Percentiles rank a stretch among this genome's conserved stretches.
phyloP scores from a whole-genome alignment of 2,113 vertebrate genomes.

The Synchiropus splendidus region DNA sequence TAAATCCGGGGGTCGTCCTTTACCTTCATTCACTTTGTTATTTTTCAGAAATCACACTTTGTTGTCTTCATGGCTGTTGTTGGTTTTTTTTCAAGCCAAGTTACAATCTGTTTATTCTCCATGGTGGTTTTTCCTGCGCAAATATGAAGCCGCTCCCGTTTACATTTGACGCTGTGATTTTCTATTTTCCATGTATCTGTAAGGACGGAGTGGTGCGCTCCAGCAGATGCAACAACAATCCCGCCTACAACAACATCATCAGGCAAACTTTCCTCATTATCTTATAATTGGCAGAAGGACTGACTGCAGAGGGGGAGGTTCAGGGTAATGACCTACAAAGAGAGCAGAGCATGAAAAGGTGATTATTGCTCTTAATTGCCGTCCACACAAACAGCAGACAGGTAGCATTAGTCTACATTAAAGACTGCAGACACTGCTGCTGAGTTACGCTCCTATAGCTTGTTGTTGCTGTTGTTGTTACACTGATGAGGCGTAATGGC shows the following conservation, averaged over 20 bases:
- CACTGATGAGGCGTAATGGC: conserved; percentile 24
- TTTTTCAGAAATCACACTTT: background rate
- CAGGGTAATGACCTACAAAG: conserved; percentile 59
- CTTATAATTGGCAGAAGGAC: conserved; percentile 4
- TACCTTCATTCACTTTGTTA: conserved; percentile 14
- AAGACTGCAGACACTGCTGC: conserved; percentile 70
- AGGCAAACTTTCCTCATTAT: conserved; percentile 32
- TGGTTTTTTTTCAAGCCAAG: too few species aligned
- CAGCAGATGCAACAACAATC: conserved; percentile 1
- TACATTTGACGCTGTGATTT: too few species aligned
- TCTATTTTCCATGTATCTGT: conserved; percentile 1
- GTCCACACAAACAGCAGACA: conserved; percentile 72
- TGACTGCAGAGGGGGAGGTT: background rate
- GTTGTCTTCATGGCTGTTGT: too few species aligned
- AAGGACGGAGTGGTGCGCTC: conserved; percentile 5
- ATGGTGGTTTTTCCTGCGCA: too few species aligned
- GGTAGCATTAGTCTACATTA: conserved; percentile 92
- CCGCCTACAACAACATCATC: conserved; percentile 12
- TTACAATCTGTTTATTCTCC: too few species aligned
- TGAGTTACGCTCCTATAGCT: conserved; percentile 72
- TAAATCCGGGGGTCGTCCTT: conserved; percentile 33
- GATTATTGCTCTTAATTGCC: conserved; percentile 88
- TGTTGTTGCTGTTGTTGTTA: conserved; percentile 30
- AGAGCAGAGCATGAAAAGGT: conserved; percentile 69
- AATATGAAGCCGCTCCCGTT: too few species aligned